phyloP scores from a whole-genome alignment of 1,140 invertebrate genomes.

The Magallana angulata region DNA sequence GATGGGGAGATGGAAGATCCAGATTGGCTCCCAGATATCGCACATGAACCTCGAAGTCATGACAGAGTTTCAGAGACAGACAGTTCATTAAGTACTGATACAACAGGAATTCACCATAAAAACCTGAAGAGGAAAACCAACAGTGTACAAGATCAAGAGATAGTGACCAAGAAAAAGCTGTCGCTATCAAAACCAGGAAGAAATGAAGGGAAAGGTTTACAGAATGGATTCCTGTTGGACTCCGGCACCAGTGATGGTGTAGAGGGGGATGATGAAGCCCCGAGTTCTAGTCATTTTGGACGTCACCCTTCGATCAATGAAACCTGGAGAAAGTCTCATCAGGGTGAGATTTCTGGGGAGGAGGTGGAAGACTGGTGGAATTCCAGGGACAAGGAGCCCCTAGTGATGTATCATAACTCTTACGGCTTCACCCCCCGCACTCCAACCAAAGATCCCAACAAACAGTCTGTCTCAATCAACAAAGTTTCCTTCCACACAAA shows the following conservation, averaged over 20 bases:
- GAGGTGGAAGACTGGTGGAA: background rate
- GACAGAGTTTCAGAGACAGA: background rate
- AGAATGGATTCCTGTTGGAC: too few species aligned
- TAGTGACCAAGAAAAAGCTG: background rate
- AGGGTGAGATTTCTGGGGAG: too few species aligned
- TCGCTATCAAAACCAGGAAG: background rate
- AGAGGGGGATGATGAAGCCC: too few species aligned
- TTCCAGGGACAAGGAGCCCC: background rate
- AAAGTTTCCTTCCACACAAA: background rate
- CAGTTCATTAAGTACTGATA: background rate
- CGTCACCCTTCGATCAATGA: background rate
- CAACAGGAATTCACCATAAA: background rate
- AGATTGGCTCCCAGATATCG: background rate
- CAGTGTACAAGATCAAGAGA: background rate
- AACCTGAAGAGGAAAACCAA: background rate
- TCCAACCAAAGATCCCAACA: background rate
- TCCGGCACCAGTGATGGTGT: too few species aligned
- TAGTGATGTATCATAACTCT: conserved; percentile 4
- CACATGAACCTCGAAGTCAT: background rate
- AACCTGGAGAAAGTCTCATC: too few species aligned
- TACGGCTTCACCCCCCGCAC: background rate
- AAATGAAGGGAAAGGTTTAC: background rate
- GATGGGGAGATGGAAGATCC: conserved; percentile 7
- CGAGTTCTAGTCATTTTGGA: too few species aligned
- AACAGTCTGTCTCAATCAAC: background rate